Conservation (phyloP, 2,113 vertebrate species). For the Edolisoma coerulescens region DNA sequence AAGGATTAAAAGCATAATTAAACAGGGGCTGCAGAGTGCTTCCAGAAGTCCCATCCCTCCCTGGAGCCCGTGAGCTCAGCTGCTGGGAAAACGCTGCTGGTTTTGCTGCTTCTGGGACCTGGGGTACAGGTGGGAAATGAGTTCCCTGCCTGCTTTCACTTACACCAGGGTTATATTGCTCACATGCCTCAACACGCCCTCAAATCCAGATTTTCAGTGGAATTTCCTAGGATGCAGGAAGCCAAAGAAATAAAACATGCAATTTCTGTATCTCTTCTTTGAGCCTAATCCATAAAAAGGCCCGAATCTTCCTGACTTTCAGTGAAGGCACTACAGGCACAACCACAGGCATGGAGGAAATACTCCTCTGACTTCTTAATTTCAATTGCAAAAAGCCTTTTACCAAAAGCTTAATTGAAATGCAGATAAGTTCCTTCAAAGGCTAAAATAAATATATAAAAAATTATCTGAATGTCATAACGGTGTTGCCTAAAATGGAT, state of each 20-base stretch:
- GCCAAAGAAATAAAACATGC: not conserved
- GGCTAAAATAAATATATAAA: not conserved
- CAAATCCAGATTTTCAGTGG: not conserved
- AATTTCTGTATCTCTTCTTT: not conserved
- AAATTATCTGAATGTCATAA: constrained; percentile 7
- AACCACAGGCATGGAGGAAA: not conserved
- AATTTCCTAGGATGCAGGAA: not conserved
- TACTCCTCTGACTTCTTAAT: not conserved
- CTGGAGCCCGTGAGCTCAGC: not conserved
- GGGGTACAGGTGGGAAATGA: not conserved
- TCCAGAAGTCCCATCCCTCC: constrained; percentile 25
- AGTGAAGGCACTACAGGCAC: not conserved
- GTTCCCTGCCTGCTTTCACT: not conserved
- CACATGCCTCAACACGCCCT: not conserved
- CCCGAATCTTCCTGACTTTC: not conserved
- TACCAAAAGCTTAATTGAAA: constrained; percentile 14
- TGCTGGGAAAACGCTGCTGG: not conserved
- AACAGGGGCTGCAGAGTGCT: constrained; percentile 20
- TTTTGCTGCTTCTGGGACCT: not conserved
- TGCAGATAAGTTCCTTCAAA: constrained; percentile 34
- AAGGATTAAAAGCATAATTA: not conserved
- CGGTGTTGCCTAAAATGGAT: constrained; percentile 20
- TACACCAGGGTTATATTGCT: not conserved
- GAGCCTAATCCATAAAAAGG: not conserved
- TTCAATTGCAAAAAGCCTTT: constrained; percentile 32